Percentiles rank a stretch among this genome's conserved stretches.
Conservation (phyloP, 2,797 vertebrate species). For the Halcyon leucocephala region DNA sequence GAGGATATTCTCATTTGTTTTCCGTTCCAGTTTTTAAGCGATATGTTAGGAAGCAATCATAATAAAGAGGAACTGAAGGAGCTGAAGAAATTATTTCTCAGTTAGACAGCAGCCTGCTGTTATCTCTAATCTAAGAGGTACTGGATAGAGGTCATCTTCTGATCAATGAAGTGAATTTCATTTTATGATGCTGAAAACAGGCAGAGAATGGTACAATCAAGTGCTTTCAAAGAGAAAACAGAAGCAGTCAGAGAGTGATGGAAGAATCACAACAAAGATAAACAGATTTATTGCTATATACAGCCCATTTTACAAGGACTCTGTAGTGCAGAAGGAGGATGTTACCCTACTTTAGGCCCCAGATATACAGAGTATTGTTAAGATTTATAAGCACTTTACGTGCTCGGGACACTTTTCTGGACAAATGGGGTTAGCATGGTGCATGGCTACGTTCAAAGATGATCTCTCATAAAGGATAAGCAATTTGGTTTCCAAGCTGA, state of each 20-base stretch:
- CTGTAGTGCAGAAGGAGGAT: background rate
- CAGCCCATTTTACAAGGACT: background rate
- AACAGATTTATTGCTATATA: background rate
- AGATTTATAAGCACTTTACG: background rate
- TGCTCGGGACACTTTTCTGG: background rate
- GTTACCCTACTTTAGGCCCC: background rate
- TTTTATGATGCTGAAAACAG: slow-evolving; percentile 34
- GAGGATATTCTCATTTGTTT: slow-evolving; percentile 59
- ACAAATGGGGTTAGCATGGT: background rate
- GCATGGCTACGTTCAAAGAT: background rate
- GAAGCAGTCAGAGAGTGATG: background rate
- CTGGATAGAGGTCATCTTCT: slow-evolving; percentile 32
- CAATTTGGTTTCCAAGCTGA: background rate
- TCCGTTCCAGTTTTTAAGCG: slow-evolving; percentile 44
- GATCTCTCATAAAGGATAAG: background rate
- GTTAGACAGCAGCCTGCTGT: slow-evolving; percentile 45
- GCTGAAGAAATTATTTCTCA: slow-evolving; percentile 58
- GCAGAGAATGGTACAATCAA: background rate
- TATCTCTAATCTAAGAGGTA: slow-evolving; percentile 36
- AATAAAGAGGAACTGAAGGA: slow-evolving; percentile 43
- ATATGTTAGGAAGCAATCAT: slow-evolving; percentile 56
- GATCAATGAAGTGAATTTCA: slow-evolving; percentile 45
- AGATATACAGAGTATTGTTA: background rate
- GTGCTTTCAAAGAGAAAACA: background rate
- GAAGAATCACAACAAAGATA: slow-evolving; percentile 18